Percentiles rank a stretch among this genome's conserved stretches.
phyloP scores from a whole-genome alignment of 2,888 invertebrate genomes.

The Mechanitis messenoides region DNA sequence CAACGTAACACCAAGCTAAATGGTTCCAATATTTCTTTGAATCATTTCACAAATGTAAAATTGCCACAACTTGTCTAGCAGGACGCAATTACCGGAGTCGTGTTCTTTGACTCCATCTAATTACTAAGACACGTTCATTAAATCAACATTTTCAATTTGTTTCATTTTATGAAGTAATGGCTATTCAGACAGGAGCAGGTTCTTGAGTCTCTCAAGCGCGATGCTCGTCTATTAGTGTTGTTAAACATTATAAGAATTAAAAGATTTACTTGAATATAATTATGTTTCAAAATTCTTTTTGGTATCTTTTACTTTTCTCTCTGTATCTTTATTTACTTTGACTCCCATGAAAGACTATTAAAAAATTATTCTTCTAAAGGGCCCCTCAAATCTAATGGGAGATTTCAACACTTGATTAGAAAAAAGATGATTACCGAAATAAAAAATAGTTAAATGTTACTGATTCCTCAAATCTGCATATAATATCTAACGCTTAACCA shows the following conservation, averaged over 20 bases:
- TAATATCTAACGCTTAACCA: too few species aligned
- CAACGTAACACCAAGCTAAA: too few species aligned
- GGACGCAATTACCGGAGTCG: constrained; percentile 33
- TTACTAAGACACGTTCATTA: constrained; percentile 37
- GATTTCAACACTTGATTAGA: too few species aligned
- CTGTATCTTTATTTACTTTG: too few species aligned
- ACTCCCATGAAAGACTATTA: too few species aligned
- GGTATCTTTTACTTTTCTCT: too few species aligned
- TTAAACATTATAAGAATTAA: constrained; percentile 13
- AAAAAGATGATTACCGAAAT: too few species aligned
- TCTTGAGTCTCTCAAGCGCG: constrained; percentile 8
- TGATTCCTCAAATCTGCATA: too few species aligned
- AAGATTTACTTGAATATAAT: constrained; percentile 8
- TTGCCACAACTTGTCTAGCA: constrained; percentile 21
- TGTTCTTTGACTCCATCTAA: constrained; percentile 39
- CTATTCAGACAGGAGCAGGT: constrained; percentile 7
- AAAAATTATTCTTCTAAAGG: too few species aligned
- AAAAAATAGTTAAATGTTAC: too few species aligned
- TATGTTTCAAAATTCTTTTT: not conserved
- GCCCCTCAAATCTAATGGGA: too few species aligned
- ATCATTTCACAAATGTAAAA: constrained; percentile 21
- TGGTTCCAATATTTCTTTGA: constrained; percentile 8
- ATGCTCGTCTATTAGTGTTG: constrained; percentile 10
- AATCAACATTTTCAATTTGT: constrained; percentile 30
- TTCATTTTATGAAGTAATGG: constrained; percentile 14